Conservation (phyloP, 2,797 vertebrate species). For the Bovichtus diacanthus region DNA sequence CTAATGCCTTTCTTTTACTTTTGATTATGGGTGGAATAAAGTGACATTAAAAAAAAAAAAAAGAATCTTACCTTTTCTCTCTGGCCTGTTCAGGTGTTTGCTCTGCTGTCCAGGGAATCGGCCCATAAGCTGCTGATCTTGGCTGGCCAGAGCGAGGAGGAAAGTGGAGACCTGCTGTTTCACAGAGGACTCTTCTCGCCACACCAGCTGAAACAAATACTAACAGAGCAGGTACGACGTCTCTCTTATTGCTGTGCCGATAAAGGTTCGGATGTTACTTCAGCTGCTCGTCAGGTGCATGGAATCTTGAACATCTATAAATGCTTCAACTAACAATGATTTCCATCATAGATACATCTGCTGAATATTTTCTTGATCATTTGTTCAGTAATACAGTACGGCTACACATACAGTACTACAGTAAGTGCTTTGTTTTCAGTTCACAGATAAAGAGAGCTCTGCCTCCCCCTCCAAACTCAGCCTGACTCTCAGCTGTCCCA, state of each 20-base stretch:
- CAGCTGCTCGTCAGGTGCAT: background rate
- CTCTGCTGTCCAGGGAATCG: slow-evolving; percentile 88
- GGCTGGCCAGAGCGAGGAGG: slow-evolving; percentile 91
- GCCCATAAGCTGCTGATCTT: slow-evolving; percentile 93
- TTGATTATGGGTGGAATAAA: background rate
- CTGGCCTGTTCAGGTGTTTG: slow-evolving; percentile 83
- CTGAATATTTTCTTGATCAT: background rate
- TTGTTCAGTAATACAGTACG: background rate
- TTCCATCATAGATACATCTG: background rate
- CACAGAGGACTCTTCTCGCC: slow-evolving; percentile 90
- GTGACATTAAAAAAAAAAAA: background rate
- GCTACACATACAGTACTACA: no score
- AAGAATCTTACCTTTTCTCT: slow-evolving; percentile 7
- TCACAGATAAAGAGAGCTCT: slow-evolving; percentile 78
- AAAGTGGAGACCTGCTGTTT: slow-evolving; percentile 91
- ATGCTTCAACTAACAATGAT: background rate
- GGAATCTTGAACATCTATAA: background rate
- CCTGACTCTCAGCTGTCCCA: slow-evolving; percentile 91
- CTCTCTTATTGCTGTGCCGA: background rate
- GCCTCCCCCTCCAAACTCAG: slow-evolving; percentile 75
- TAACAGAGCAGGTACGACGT: slow-evolving; percentile 88
- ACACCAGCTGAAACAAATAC: slow-evolving; percentile 90
- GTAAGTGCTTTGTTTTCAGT: slow-evolving; percentile 66
- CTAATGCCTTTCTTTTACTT: no score
- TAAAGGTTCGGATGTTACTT: background rate